Percentiles rank a stretch among this genome's conserved stretches.
phyloP scores from a whole-genome alignment of 2,113 vertebrate species.

The Physeter macrocephalus region DNA sequence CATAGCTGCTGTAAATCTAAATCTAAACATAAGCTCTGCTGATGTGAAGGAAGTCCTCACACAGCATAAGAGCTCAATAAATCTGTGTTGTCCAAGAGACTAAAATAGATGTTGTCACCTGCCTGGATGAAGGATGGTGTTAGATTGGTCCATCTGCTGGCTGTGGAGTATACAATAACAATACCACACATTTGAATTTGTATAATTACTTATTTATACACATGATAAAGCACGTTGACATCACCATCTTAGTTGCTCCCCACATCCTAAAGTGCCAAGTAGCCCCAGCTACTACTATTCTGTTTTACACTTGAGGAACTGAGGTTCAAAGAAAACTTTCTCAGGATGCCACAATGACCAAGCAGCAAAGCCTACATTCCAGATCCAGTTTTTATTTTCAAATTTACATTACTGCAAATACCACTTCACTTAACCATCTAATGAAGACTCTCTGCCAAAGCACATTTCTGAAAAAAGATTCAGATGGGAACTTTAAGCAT shows the following conservation, averaged over 20 bases:
- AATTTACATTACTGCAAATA: conserved; percentile 5
- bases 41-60: not conserved
- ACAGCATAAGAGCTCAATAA: not conserved
- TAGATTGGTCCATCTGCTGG: not conserved
- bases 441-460: not conserved
- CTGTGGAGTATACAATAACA: not conserved
- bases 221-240: not conserved
- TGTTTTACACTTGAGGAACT: not conserved
- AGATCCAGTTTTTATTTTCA: not conserved
- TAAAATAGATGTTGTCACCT: not conserved
- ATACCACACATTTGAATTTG: not conserved
- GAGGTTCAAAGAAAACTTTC: not conserved
- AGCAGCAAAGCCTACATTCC: not conserved
- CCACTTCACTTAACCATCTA: not conserved
- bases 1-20: not conserved
- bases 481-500: not conserved
- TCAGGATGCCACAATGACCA: not conserved
- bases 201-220: not conserved
- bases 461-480: conserved; percentile 36
- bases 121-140: not conserved
- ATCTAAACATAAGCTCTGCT: not conserved
- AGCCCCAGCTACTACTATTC: not conserved
- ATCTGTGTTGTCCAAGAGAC: not conserved
- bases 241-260: not conserved
- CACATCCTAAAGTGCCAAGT: not conserved